These are phyloP conservation scores for Oscheius sp. DNA, from an alignment of 2,888 invertebrate genomes.

Conservation along the genomic window DNA sequence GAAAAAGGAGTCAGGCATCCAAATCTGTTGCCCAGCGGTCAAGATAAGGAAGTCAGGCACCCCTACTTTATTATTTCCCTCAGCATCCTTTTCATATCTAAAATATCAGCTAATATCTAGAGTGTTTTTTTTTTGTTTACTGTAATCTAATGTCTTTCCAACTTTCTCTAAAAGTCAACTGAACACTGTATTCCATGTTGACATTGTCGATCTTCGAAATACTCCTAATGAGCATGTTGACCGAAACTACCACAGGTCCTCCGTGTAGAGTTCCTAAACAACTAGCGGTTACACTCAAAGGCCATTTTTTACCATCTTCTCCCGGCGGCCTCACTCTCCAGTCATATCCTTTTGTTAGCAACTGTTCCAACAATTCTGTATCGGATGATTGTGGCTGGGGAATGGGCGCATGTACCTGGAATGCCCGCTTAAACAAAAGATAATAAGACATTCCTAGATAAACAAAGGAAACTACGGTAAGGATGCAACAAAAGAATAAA, in stretches of 20 bases:
- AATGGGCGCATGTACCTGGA: slow-evolving; percentile 51
- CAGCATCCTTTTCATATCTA: slow-evolving; percentile 50
- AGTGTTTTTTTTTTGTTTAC: slow-evolving; percentile 39
- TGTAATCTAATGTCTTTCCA: slow-evolving; percentile 88
- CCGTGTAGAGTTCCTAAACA: slow-evolving; percentile 47
- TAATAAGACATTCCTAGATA: not conserved
- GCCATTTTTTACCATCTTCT: slow-evolving; percentile 43
- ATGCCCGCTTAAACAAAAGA: slow-evolving; percentile 18
- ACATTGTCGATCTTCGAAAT: slow-evolving; percentile 73
- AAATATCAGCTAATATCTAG: not conserved
- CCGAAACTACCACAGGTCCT: slow-evolving; percentile 68
- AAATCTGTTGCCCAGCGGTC: slow-evolving; percentile 82
- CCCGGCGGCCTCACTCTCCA: slow-evolving; percentile 71
- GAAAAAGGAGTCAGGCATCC: slow-evolving; percentile 96
- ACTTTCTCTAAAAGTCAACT: slow-evolving; percentile 95
- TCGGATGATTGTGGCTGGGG: slow-evolving; percentile 60
- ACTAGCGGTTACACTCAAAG: not conserved
- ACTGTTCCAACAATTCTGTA: slow-evolving; percentile 67
- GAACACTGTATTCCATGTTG: slow-evolving; percentile 81
- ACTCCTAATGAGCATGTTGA: slow-evolving; percentile 70
- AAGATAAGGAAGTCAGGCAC: slow-evolving; percentile 71
- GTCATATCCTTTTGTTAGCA: slow-evolving; percentile 69
- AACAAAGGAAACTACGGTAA: slow-evolving; percentile 13
- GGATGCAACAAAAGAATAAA: not conserved
- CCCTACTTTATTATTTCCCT: slow-evolving; percentile 78